Conservation (phyloP, 2,888 invertebrate genomes). For the Syrphus vitripennis region DNA sequence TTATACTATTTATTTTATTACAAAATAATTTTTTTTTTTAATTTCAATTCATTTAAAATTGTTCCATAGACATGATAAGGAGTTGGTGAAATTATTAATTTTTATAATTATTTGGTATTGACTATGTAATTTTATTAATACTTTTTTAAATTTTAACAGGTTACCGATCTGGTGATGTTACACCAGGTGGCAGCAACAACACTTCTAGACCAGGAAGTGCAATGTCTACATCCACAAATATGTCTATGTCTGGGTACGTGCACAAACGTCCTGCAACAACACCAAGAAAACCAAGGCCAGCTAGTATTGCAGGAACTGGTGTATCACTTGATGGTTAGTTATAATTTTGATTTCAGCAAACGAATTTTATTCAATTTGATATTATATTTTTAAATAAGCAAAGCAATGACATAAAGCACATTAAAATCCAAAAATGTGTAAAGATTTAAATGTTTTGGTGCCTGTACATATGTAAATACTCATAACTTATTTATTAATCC, state of each 20-base stretch:
- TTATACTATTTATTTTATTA: conserved; percentile 21
- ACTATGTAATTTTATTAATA: neutral
- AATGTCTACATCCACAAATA: conserved; percentile 88
- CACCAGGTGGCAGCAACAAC: conserved; percentile 84
- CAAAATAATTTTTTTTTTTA: neutral
- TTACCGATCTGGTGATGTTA: conserved; percentile 88
- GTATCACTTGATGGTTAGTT: conserved; percentile 83
- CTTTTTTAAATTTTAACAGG: conserved; percentile 80
- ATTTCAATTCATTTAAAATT: conserved; percentile 44
- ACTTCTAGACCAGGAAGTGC: conserved; percentile 94
- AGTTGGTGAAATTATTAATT: conserved; percentile 28
- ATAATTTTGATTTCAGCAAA: neutral
- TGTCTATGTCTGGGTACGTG: conserved; percentile 83
- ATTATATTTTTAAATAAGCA: too few species aligned
- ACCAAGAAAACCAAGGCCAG: conserved; percentile 88
- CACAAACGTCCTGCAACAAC: conserved; percentile 84
- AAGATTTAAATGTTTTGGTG: too few species aligned
- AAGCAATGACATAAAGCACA: too few species aligned
- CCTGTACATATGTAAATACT: too few species aligned
- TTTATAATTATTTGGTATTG: neutral
- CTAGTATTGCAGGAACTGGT: conserved; percentile 92
- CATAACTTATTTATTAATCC: too few species aligned
- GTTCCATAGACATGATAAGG: conserved; percentile 44
- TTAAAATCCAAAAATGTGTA: too few species aligned
- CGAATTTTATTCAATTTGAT: neutral